Percentiles rank a stretch among this genome's conserved stretches.
Conservation (phyloP, 2,797 vertebrate species). For the Lepus oiostolus region DNA sequence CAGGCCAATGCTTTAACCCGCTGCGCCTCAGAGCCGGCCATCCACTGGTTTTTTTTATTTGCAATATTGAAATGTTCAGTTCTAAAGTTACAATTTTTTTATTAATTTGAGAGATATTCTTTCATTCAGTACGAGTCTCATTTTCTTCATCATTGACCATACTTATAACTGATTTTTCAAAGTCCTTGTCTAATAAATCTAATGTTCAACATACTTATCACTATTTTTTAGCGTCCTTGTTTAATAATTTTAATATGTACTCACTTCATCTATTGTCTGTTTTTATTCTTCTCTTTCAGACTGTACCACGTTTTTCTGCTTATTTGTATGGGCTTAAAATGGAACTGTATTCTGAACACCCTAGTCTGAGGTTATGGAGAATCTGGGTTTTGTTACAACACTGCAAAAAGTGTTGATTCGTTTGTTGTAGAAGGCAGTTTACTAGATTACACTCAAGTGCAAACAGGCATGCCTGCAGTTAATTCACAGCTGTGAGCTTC, state of each 20-base stretch:
- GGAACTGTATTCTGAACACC: slow-evolving; percentile 27
- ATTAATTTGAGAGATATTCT: not conserved
- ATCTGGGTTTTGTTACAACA: slow-evolving; percentile 72
- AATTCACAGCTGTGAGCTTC: fast-evolving
- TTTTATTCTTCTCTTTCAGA: slow-evolving; percentile 51
- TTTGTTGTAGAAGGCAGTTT: slow-evolving; percentile 54
- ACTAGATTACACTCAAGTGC: slow-evolving; percentile 25
- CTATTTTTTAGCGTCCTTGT: not conserved
- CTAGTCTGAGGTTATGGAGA: slow-evolving; percentile 47
- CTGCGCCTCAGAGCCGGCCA: not conserved
- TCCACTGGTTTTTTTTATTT: not conserved
- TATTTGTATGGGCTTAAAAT: slow-evolving; percentile 51
- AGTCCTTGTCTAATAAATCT: slow-evolving; percentile 1
- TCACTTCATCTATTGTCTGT: slow-evolving; percentile 13
- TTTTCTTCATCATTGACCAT: slow-evolving; percentile 33
- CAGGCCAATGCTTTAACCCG: too few species aligned
- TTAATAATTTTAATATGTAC: slow-evolving; percentile 32
- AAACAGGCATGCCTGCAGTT: not conserved
- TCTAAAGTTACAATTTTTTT: slow-evolving; percentile 18
- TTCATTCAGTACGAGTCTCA: slow-evolving; percentile 3
- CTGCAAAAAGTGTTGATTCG: slow-evolving; percentile 44
- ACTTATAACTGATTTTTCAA: slow-evolving; percentile 14
- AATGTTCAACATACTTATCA: slow-evolving; percentile 4
- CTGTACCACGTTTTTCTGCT: slow-evolving; percentile 50
- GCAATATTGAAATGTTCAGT: not conserved